Evolutionary conservation across 2,113 vertebrate genomes (phyloP).

Genomic region (Numenius arquata): DNA sequence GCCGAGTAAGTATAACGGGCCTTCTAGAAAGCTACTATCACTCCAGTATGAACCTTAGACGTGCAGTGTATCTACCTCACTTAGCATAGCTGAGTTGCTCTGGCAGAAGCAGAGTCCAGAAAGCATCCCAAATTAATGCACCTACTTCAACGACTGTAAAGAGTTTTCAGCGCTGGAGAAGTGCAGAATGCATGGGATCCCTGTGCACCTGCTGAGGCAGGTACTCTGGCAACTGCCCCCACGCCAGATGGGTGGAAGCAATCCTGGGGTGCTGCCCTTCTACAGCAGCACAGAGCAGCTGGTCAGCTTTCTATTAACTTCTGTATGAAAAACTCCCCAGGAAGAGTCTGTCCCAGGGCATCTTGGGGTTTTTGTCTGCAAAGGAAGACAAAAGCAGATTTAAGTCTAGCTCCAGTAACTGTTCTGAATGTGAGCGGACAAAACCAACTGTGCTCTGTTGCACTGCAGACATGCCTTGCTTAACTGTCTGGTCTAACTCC

Average conservation of each 20-base stretch:
- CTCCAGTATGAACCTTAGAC: background rate
- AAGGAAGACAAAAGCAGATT: background rate
- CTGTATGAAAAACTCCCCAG: background rate
- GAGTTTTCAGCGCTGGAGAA: rapidly evolving
- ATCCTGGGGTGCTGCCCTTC: background rate
- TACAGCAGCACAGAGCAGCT: background rate
- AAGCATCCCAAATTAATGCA: background rate
- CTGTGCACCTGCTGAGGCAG: background rate
- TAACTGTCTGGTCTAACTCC: background rate
- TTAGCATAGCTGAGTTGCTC: background rate
- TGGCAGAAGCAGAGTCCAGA: background rate
- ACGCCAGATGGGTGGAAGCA: background rate
- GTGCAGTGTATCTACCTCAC: background rate
- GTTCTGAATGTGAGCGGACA: background rate
- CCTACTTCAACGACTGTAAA: background rate
- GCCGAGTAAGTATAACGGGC: background rate
- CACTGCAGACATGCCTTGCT: background rate
- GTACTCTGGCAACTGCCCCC: background rate
- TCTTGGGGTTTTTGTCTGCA: background rate
- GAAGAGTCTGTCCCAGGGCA: background rate
- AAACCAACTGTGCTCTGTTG: background rate
- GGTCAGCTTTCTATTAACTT: background rate
- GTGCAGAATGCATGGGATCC: background rate
- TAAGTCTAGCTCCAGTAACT: background rate
- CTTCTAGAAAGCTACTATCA: background rate